A percentile compares a stretch with the other conserved stretches of the same genome.
Conservation (phyloP, 2,888 invertebrate species). For the Lepidocyrtoides sp. region DNA sequence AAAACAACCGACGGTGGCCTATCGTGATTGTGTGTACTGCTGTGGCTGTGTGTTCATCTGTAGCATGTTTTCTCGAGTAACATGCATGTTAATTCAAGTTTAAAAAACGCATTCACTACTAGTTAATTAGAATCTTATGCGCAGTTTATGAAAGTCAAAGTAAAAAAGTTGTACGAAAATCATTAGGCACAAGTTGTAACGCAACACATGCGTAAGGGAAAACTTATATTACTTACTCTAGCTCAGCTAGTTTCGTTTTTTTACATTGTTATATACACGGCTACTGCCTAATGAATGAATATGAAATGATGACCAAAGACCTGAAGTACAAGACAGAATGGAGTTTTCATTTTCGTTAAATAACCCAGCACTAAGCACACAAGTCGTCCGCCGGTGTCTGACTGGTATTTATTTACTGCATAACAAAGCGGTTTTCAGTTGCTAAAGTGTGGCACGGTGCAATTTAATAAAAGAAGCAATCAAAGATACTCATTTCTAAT, state of each 20-base stretch:
- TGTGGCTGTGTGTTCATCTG: too few species aligned
- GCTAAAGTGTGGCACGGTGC: constrained; percentile 17
- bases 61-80: too few species aligned
- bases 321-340: background rate
- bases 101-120: background rate
- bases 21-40: too few species aligned
- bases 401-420: background rate
- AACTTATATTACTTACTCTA: too few species aligned
- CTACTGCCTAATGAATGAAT: background rate
- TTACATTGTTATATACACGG: too few species aligned
- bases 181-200: background rate
- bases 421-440: constrained; percentile 4
- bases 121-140: background rate
- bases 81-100: background rate
- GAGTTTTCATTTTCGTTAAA: constrained; percentile 28
- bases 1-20: background rate
- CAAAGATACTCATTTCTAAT: too few species aligned
- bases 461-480: constrained; percentile 13
- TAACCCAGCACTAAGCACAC: background rate
- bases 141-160: background rate
- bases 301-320: background rate
- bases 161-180: background rate
- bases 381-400: background rate
- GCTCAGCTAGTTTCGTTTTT: too few species aligned
- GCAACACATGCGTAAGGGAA: background rate